Conservation (phyloP, 2,888 invertebrate species). For the Amiota communis region DNA sequence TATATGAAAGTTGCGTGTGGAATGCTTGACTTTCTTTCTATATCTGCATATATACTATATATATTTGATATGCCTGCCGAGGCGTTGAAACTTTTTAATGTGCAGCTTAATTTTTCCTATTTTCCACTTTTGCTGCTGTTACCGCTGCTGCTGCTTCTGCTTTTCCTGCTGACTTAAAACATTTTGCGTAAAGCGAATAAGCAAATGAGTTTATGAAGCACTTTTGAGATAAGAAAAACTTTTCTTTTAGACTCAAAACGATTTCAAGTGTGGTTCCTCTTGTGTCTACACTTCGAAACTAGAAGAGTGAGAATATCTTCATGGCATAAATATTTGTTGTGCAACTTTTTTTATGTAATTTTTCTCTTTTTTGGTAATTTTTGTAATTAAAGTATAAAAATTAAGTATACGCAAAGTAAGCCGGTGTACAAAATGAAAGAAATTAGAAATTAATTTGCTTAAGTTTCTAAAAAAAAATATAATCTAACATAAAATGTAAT, state of each 20-base stretch:
- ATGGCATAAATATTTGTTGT: constrained; percentile 32
- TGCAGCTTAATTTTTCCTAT: constrained; percentile 54
- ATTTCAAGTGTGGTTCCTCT: constrained; percentile 34
- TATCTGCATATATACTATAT: neutral
- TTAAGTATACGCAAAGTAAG: constrained; percentile 56
- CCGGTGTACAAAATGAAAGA: neutral
- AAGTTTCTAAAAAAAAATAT: no score
- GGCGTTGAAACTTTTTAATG: constrained; percentile 54
- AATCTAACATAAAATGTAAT: no score
- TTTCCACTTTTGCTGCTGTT: constrained; percentile 2
- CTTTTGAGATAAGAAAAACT: constrained; percentile 27
- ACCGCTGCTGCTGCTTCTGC: no score
- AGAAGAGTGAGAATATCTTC: constrained; percentile 43
- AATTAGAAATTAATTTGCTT: neutral
- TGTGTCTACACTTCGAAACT: neutral
- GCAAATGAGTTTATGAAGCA: constrained; percentile 13
- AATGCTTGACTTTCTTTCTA: neutral
- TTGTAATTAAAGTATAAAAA: constrained; percentile 38
- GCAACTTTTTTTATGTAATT: constrained; percentile 51
- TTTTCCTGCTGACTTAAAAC: no score
- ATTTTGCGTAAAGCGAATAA: no score
- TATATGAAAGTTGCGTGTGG: neutral
- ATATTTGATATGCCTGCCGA: constrained; percentile 6
- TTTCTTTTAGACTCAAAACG: constrained; percentile 19
- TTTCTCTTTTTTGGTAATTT: no score